Evolutionary conservation across 2,113 vertebrate genomes (phyloP).

Genomic region (Aphyosemion australe): DNA sequence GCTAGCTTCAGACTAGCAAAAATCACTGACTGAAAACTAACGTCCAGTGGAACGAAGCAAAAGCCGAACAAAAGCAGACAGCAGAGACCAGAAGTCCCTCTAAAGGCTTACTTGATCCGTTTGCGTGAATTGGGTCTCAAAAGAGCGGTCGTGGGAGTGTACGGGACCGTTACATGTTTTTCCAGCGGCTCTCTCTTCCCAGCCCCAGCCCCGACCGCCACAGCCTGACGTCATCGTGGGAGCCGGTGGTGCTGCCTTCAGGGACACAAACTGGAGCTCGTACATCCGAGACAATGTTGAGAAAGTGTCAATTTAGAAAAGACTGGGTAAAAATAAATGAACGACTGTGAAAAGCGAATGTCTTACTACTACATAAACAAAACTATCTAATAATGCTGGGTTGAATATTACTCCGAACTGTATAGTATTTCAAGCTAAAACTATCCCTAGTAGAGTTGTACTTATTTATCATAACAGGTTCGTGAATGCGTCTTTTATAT

Average conservation of each 20-base stretch:
- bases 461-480: too few relatives aligned
- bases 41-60: not conserved
- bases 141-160: constrained; percentile 12
- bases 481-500: too few relatives aligned
- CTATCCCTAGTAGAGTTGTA: too few relatives aligned
- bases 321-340: too few relatives aligned
- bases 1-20: constrained; percentile 55
- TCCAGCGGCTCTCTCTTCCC: constrained; percentile 13
- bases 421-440: too few relatives aligned
- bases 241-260: constrained; percentile 37
- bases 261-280: constrained; percentile 12
- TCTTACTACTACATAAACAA: too few relatives aligned
- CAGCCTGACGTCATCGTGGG: constrained; percentile 58
- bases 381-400: too few relatives aligned
- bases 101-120: constrained; percentile 44
- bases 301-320: too few relatives aligned
- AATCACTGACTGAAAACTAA: not conserved
- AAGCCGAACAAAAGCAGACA: not conserved
- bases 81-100: not conserved
- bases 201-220: constrained; percentile 46
- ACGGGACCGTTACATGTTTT: constrained; percentile 54
- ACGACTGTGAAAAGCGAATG: too few relatives aligned
- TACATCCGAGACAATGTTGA: not conserved
- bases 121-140: constrained; percentile 20
- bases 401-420: too few relatives aligned